phyloP scores from a whole-genome alignment of 2,797 vertebrate genomes.

The Pangasius mekongensis region DNA sequence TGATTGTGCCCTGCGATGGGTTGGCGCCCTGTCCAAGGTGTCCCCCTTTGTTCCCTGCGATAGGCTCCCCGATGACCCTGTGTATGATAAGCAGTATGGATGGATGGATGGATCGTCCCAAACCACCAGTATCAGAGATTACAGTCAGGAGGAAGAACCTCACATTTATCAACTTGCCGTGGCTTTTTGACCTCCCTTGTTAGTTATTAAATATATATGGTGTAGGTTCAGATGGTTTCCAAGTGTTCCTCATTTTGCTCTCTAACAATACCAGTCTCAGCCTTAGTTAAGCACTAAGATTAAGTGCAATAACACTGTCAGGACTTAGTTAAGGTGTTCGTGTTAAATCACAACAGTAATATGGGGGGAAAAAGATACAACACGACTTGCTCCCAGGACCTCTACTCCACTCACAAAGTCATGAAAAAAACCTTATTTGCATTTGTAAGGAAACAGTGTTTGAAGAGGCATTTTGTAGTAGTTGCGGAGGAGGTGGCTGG shows the following conservation, averaged over 20 bases:
- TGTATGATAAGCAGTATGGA: too few relatives aligned
- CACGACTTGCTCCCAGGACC: not conserved
- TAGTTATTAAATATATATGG: not conserved
- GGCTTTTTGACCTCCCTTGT: not conserved
- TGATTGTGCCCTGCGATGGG: too few relatives aligned
- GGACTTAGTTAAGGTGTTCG: not conserved
- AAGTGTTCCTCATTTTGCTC: not conserved
- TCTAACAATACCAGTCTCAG: not conserved
- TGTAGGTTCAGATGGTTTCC: not conserved
- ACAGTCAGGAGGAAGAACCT: not conserved
- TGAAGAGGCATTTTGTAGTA: not conserved
- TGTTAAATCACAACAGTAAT: not conserved
- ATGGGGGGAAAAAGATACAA: not conserved
- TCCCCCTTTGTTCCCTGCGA: too few relatives aligned
- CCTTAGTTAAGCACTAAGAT: not conserved
- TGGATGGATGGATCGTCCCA: not conserved
- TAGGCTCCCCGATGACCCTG: too few relatives aligned
- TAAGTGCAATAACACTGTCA: not conserved
- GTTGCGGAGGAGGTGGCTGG: too few relatives aligned
- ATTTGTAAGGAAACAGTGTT: not conserved
- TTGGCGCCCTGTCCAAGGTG: too few relatives aligned
- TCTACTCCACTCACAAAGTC: not conserved
- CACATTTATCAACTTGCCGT: not conserved
- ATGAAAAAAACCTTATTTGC: not conserved
- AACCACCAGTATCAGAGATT: not conserved